Conservation (phyloP, 2,888 invertebrate species). For the Limnephilus lunatus region DNA sequence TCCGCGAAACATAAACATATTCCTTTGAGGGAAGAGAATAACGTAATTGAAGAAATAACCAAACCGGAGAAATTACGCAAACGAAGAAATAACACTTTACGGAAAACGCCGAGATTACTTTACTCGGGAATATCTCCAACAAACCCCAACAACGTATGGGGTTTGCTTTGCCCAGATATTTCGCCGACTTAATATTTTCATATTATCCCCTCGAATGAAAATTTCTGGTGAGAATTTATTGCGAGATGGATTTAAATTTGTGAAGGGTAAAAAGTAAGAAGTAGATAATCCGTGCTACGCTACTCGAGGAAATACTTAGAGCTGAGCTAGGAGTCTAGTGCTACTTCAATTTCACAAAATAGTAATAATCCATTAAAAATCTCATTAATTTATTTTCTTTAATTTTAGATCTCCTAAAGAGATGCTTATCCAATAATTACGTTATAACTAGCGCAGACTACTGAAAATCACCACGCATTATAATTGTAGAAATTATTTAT, state of each 20-base stretch:
- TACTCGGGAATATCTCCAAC: neutral
- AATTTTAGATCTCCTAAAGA: too few species aligned
- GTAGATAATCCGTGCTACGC: neutral
- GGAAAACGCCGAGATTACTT: neutral
- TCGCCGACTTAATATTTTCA: neutral
- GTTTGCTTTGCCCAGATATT: neutral
- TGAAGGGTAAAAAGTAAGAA: neutral
- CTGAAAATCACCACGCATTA: too few species aligned
- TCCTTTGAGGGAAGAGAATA: neutral
- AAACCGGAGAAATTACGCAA: neutral
- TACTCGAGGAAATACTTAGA: neutral
- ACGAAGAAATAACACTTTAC: neutral
- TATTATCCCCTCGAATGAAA: neutral
- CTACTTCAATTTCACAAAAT: neutral
- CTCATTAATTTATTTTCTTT: too few species aligned
- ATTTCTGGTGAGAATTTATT: neutral
- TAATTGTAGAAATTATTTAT: too few species aligned
- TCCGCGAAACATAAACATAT: neutral
- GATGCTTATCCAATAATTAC: too few species aligned
- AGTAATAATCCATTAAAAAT: too few species aligned
- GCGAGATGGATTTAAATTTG: neutral
- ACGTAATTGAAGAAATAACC: constrained; percentile 2
- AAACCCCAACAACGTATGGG: neutral
- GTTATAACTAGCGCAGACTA: too few species aligned
- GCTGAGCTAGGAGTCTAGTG: neutral